Percentiles rank a stretch among this genome's conserved stretches.
Conservation (phyloP, 2,888 invertebrate species). For the Drosophila incognita region DNA sequence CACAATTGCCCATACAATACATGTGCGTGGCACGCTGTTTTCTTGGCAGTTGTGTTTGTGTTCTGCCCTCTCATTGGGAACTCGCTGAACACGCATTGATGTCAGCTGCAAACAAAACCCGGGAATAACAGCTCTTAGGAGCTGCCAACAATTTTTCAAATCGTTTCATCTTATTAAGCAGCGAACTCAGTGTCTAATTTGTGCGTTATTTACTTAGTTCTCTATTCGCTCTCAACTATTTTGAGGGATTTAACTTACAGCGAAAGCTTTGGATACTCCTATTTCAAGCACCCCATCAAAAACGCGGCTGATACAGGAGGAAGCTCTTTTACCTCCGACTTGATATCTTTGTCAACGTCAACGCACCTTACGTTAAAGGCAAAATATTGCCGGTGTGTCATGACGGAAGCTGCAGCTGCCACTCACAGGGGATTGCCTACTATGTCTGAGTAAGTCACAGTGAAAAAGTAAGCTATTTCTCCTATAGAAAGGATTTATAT, state of each 20-base stretch:
- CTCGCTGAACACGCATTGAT: constrained; percentile 56
- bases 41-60: constrained; percentile 34
- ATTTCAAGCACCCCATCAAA: not conserved
- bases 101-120: constrained; percentile 60
- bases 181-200: constrained; percentile 48
- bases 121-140: constrained; percentile 1
- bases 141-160: constrained; percentile 36
- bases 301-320: not conserved
- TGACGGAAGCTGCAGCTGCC: constrained; percentile 11
- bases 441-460: constrained; percentile 4
- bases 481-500: not conserved
- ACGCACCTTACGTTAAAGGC: not conserved
- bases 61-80: constrained; percentile 38
- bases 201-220: constrained; percentile 53
- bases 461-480: not conserved
- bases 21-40: constrained; percentile 14
- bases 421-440: constrained; percentile 5
- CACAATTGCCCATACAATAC: constrained; percentile 15
- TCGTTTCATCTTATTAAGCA: constrained; percentile 18
- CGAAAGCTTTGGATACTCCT: not conserved
- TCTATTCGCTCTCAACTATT: constrained; percentile 4
- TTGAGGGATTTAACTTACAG: constrained; percentile 25
- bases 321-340: not conserved
- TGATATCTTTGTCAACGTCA: constrained; percentile 38
- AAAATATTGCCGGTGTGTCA: constrained; percentile 2